phyloP scores from a whole-genome alignment of 2,888 invertebrate genomes.

The Keiferia lycopersicella region DNA sequence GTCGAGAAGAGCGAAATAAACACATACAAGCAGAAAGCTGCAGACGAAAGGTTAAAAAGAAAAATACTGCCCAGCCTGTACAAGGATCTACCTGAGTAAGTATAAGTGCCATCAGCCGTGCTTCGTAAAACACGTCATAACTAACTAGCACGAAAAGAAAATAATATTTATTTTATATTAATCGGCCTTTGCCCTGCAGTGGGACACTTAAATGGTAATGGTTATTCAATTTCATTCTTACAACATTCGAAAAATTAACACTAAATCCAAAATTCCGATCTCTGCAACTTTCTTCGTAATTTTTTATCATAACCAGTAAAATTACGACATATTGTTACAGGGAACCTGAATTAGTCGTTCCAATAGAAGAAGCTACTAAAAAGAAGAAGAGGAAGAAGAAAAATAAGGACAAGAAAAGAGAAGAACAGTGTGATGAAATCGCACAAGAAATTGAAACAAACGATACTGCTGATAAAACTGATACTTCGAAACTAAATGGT shows the following conservation, averaged over 20 bases:
- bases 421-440: slow-evolving; percentile 29
- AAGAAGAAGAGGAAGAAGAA: slow-evolving; percentile 69
- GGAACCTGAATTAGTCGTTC: slow-evolving; percentile 61
- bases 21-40: slow-evolving; percentile 87
- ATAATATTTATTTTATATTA: too few relatives aligned
- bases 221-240: too few relatives aligned
- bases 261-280: too few relatives aligned
- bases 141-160: too few relatives aligned
- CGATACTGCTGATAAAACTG: slow-evolving; percentile 21
- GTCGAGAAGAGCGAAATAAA: slow-evolving; percentile 91
- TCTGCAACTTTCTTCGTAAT: too few relatives aligned
- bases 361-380: slow-evolving; percentile 57
- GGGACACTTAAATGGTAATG: too few relatives aligned
- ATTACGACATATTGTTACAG: slow-evolving; percentile 44
- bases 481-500: slow-evolving; percentile 16
- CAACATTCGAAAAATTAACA: too few relatives aligned
- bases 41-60: slow-evolving; percentile 87
- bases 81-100: slow-evolving; percentile 67
- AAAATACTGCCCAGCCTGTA: slow-evolving; percentile 91
- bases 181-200: too few relatives aligned
- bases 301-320: too few relatives aligned
- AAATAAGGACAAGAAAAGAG: slow-evolving; percentile 38
- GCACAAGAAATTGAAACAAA: slow-evolving; percentile 23
- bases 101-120: slow-evolving; percentile 24
- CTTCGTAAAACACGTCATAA: too few relatives aligned